phyloP scores from a whole-genome alignment of 2,888 invertebrate species.

The Apamea epomidion region DNA sequence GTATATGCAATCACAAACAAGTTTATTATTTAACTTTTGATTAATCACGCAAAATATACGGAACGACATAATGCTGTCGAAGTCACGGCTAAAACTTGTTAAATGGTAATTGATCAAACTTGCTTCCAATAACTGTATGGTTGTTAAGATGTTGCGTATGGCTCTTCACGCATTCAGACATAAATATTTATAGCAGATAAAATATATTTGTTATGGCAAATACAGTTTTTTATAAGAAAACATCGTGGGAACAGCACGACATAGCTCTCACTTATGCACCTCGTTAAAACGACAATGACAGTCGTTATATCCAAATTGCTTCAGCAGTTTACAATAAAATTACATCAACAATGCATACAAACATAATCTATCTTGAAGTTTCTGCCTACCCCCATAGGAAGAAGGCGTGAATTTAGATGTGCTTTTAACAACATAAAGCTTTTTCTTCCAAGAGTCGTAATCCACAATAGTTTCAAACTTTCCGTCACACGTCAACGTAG shows the following conservation, averaged over 20 bases:
- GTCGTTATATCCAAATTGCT: constrained; percentile 43
- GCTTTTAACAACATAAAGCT: not conserved
- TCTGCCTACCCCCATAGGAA: not conserved
- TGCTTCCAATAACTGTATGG: constrained; percentile 11
- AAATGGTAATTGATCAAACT: constrained; percentile 37
- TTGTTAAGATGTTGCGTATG: constrained; percentile 1
- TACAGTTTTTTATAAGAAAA: constrained; percentile 7
- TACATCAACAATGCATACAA: constrained; percentile 20
- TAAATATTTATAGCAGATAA: constrained; percentile 21
- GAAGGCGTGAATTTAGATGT: not conserved
- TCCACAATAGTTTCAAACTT: not conserved
- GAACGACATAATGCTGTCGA: not conserved
- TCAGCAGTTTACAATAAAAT: constrained; percentile 23
- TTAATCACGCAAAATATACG: constrained; percentile 32
- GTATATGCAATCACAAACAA: constrained; percentile 25
- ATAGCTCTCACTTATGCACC: constrained; percentile 33
- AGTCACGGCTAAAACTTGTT: constrained; percentile 38
- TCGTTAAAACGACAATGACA: constrained; percentile 39
- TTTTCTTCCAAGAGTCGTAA: not conserved
- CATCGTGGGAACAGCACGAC: constrained; percentile 36
- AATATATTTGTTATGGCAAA: not conserved
- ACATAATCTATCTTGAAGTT: constrained; percentile 7
- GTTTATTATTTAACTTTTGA: constrained; percentile 55
- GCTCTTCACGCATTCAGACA: not conserved
- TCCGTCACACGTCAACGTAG: not conserved